These are phyloP conservation scores for Hippoglossus stenolepis DNA, from an alignment of 2,113 vertebrate genomes.

Conservation along the genomic window DNA sequence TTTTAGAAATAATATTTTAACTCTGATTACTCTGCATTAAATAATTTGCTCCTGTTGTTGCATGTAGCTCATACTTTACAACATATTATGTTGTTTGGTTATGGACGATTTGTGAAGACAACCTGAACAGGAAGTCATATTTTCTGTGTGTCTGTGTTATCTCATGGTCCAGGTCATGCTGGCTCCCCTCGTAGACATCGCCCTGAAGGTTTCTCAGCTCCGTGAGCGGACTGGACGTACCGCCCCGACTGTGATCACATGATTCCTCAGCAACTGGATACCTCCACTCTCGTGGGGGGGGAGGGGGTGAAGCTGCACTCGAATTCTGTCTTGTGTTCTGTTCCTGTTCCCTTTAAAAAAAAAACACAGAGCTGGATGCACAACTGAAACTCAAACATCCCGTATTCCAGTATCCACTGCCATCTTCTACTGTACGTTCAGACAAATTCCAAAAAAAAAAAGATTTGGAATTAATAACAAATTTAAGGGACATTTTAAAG, in stretches of 20 bases:
- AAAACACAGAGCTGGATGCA: conserved; percentile 36
- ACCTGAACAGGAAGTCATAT: background rate
- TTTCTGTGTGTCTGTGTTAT: conserved; percentile 36
- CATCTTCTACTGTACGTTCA: background rate
- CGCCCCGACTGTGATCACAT: conserved; percentile 96
- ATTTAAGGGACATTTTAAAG: background rate
- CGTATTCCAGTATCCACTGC: conserved; percentile 13
- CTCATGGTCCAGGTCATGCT: conserved; percentile 90
- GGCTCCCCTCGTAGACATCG: conserved; percentile 93
- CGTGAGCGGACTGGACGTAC: conserved; percentile 90
- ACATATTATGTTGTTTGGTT: background rate
- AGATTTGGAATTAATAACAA: background rate
- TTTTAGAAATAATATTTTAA: too few relatives aligned
- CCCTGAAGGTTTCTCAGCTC: conserved; percentile 93
- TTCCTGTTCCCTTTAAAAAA: background rate
- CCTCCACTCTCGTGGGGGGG: conserved; percentile 27
- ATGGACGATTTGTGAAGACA: background rate
- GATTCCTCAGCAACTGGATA: conserved; percentile 69
- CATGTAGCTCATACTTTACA: too few relatives aligned
- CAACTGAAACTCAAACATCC: conserved; percentile 25
- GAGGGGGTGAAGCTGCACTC: conserved; percentile 49
- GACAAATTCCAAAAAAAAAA: background rate
- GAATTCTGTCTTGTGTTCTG: conserved; percentile 38
- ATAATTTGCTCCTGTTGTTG: background rate
- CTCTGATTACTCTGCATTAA: background rate